Percentiles rank a stretch among this genome's conserved stretches.
These are phyloP conservation scores for Dioctria rufipes DNA, from an alignment of 2,888 invertebrate species.

Conservation along the genomic window DNA sequence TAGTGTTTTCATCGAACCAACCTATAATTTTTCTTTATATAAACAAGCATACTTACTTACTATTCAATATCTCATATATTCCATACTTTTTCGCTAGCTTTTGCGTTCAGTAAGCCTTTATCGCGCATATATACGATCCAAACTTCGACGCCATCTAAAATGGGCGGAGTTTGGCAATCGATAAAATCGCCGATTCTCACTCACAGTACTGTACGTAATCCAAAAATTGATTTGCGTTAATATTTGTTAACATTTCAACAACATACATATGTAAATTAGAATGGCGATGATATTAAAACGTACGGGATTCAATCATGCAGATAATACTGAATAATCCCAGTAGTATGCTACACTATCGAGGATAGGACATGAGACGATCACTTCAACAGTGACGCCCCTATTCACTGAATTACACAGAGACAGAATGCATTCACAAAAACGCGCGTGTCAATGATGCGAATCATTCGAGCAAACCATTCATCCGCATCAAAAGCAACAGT, in stretches of 20 bases:
- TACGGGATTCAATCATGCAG: slow-evolving; percentile 12
- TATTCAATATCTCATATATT: no score
- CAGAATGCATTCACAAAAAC: not conserved
- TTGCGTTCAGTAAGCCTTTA: no score
- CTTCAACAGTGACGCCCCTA: slow-evolving; percentile 15
- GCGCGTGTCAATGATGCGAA: slow-evolving; percentile 31
- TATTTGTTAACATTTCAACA: slow-evolving; percentile 28
- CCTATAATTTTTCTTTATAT: no score
- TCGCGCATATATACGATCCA: no score
- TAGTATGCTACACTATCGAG: no score
- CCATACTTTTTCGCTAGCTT: no score
- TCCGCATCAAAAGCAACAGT: slow-evolving; percentile 29
- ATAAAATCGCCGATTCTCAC: not conserved
- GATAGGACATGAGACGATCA: slow-evolving; percentile 2
- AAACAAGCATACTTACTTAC: no score
- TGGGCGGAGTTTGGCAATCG: not conserved
- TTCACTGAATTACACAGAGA: not conserved
- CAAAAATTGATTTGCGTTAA: not conserved
- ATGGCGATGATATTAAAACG: no score
- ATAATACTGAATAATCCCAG: slow-evolving; percentile 14
- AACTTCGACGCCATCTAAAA: not conserved
- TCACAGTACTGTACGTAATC: not conserved
- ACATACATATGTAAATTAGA: not conserved
- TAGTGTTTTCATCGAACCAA: no score
- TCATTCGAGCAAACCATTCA: slow-evolving; percentile 29